Evolutionary conservation across 2,113 vertebrate species (phyloP).

Genomic region (Sitta europaea): DNA sequence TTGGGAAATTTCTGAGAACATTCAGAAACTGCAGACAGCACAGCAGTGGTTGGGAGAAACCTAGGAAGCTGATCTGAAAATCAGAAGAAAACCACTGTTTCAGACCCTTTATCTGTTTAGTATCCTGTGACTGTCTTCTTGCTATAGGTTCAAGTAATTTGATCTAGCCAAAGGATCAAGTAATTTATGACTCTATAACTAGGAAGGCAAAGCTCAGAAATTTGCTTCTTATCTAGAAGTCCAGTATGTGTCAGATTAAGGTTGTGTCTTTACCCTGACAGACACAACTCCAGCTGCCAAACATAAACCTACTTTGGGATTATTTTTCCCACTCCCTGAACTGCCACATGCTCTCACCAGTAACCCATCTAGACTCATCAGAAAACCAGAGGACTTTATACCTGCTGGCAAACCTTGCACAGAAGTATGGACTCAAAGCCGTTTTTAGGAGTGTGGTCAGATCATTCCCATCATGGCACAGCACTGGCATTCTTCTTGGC

Average conservation of each 20-base stretch:
- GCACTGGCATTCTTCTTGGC: background rate
- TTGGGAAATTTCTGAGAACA: background rate
- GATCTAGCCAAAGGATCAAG: background rate
- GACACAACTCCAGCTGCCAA: background rate
- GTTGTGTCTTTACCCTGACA: background rate
- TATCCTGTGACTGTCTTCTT: background rate
- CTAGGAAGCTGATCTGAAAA: background rate
- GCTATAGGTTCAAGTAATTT: background rate
- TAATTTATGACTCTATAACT: background rate
- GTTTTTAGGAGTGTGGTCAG: background rate
- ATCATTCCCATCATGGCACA: background rate
- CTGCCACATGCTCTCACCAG: background rate
- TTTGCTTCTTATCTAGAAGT: background rate
- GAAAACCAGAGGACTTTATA: background rate
- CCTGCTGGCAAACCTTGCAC: background rate
- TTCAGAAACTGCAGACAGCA: background rate
- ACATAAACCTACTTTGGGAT: background rate
- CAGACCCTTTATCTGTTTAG: background rate
- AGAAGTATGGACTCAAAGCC: fast-evolving
- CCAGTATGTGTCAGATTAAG: background rate
- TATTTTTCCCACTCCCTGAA: background rate
- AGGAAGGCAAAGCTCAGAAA: background rate
- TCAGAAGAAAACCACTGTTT: background rate
- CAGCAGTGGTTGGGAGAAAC: background rate
- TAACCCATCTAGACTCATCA: background rate